Evolutionary conservation across 2,113 vertebrate genomes (phyloP), one percentile per base, ranked within the genome.

Genomic region (Pardalotus punctatus): DNA sequence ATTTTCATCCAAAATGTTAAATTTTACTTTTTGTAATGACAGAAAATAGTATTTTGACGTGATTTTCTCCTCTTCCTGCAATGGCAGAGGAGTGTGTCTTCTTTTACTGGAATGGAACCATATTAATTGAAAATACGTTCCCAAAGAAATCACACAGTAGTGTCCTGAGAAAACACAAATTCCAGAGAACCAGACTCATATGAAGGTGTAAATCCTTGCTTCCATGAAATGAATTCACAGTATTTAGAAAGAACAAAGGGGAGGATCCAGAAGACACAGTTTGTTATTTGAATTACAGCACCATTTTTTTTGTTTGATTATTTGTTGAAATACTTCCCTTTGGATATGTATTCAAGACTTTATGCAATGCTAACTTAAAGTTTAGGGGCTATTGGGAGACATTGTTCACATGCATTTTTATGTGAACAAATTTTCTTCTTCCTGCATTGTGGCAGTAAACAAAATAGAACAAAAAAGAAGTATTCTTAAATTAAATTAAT

Each of bases 1-100:
- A 69, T 91, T 91, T 91, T 88, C 78, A 92, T 88, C 54, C 87
- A 64, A 96, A 93, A 96, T 86, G 53, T 74, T 93, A 88, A 42
- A 6, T n/a, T 74, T 92, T 67, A 47, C 14, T 53, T 42, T 88
- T 93, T 82, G 31, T 76, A 96, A 60, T 76, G 40, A 28, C 17
- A 86, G 23, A 84, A 84, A 93, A 86, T 40, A 29, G 33, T 53
- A 57, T 56, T 85, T 33, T 53, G 23, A 31, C 81, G 11, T 57
- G 24, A 40, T 40, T 87, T 24, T 91, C 42, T n/a, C 14, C 47
- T 56, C 16, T 93, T 90, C 51, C 19, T 73, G 9, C 1, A 7
- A 11, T n/a, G 23, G 36, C 72, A 65, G n/a, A 71, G 29, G 15
- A 33, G 25, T n/a, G 15, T 73, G 43, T 45, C 91, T 96, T 96